phyloP scores from a whole-genome alignment of 2,888 invertebrate genomes.

The Cosmopolites sordidus region DNA sequence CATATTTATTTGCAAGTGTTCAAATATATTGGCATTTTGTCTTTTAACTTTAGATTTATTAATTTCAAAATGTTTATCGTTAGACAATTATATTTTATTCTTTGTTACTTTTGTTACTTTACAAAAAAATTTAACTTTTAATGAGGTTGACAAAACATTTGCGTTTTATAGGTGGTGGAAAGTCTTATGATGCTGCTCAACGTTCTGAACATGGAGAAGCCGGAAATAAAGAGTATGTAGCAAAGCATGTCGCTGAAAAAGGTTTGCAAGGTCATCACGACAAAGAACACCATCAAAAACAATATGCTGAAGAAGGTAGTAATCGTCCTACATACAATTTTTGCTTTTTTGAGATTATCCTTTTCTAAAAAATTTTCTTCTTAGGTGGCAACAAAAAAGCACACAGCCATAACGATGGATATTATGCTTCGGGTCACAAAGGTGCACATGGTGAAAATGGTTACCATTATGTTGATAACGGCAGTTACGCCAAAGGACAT shows the following conservation, averaged over 20 bases:
- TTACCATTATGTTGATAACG: constrained; percentile 59
- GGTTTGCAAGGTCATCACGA: constrained; percentile 71
- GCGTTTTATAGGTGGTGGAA: constrained; percentile 11
- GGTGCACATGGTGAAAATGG: constrained; percentile 60
- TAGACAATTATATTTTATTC: too few relatives aligned
- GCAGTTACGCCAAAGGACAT: constrained; percentile 74
- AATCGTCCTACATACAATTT: too few relatives aligned
- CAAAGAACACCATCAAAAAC: constrained; percentile 61
- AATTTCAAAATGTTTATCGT: not conserved
- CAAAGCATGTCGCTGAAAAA: constrained; percentile 61
- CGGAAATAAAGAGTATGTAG: constrained; percentile 65
- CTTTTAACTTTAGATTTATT: too few relatives aligned
- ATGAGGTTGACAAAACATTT: too few relatives aligned
- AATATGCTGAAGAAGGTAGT: constrained; percentile 55
- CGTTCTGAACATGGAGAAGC: constrained; percentile 54
- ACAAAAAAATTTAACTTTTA: too few relatives aligned
- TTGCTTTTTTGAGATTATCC: too few relatives aligned
- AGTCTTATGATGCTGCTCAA: constrained; percentile 9
- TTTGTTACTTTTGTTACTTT: too few relatives aligned
- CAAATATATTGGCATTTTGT: too few relatives aligned
- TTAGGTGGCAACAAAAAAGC: constrained; percentile 57
- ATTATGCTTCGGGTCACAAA: constrained; percentile 61
- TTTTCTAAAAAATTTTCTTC: too few relatives aligned
- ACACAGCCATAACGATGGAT: constrained; percentile 62
- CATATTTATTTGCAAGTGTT: too few relatives aligned